Base-by-base conservation (phyloP, 2,797 vertebrate species). In the Paramormyrops hopkinsi region DNA sequence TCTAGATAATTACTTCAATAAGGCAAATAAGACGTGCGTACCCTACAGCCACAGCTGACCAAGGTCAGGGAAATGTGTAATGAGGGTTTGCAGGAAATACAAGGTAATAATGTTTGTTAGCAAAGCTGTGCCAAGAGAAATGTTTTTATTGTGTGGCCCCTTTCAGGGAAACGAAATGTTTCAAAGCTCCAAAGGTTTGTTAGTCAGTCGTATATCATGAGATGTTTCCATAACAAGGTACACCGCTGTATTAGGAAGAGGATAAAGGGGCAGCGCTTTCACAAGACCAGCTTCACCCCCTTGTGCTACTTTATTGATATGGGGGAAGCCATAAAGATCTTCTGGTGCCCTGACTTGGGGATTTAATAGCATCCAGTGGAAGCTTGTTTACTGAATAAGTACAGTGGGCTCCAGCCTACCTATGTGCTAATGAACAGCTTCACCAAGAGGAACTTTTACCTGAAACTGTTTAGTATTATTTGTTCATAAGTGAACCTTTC, bases 281-380 rank as follows among this genome's bases (percentile, higher is more conserved):
- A 44, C 44, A 2, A 50, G 25, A 56, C 9, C 22, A 69, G 69
- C 69, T 84, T 85, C 76, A 84, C 33, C 56, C 37, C 89, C 89
- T 88, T 89, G 19, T 50, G 33, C 89, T 37, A 0, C 89, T 92
- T 89, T 76, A 76, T 91, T 92, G 54, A 89, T 91, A 93, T 69
- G 91, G 53, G 53, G 91, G 90, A 93, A 93, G 92, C 91, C 37
- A 91, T 92, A 92, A 94, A 94, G 93, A 86, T 87, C 44, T 73
- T 11, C 3, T 3, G 41, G 56, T 87, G 65, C 90, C 92, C 90
- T 90, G 85, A 93, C 90, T 91, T 89, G 90, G 93, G 89, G 69
- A 88, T 90, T 41, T 93, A 92, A 93, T 94, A 94, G 89, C 88
- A 93, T 93, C 91, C 93, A 95, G 92, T 93, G 90, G 89, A 86